These are phyloP conservation scores for Furnarius figulus DNA, from an alignment of 2,113 vertebrate genomes.

Conservation along the genomic window DNA sequence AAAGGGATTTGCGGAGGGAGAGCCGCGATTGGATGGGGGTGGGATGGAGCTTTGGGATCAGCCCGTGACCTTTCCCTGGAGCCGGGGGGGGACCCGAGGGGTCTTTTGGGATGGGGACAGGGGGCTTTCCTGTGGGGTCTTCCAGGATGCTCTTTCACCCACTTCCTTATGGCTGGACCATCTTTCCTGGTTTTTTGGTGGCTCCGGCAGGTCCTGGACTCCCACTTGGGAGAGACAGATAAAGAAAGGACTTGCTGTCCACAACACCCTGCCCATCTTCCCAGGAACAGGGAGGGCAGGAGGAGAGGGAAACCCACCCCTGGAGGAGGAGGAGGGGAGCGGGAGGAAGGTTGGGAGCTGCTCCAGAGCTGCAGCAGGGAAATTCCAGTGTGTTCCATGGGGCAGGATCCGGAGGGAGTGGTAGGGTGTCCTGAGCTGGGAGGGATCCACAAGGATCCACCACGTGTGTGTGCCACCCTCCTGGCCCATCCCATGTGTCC, in stretches of 20 bases:
- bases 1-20: constrained; percentile 62
- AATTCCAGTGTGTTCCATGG: background rate
- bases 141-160: background rate
- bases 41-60: constrained; percentile 1
- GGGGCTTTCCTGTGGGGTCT: background rate
- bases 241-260: constrained; percentile 59
- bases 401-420: background rate
- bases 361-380: background rate
- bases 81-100: background rate
- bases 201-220: constrained; percentile 40
- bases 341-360: background rate
- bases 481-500: rapidly evolving
- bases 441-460: background rate
- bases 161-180: background rate
- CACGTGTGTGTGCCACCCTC: rapidly evolving
- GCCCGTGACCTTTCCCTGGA: constrained; percentile 10
- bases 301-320: background rate
- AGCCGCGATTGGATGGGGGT: constrained; percentile 15
- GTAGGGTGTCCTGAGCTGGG: background rate
- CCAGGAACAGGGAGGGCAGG: background rate
- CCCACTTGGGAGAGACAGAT: constrained; percentile 59
- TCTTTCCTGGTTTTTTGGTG: constrained; percentile 58
- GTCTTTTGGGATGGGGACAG: background rate
- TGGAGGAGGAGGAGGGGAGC: rapidly evolving
- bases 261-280: constrained; percentile 40